Evolutionary conservation across 2,797 vertebrate genomes (phyloP), one percentile per base, ranked within the genome.

Genomic region (Selene dorsalis): DNA sequence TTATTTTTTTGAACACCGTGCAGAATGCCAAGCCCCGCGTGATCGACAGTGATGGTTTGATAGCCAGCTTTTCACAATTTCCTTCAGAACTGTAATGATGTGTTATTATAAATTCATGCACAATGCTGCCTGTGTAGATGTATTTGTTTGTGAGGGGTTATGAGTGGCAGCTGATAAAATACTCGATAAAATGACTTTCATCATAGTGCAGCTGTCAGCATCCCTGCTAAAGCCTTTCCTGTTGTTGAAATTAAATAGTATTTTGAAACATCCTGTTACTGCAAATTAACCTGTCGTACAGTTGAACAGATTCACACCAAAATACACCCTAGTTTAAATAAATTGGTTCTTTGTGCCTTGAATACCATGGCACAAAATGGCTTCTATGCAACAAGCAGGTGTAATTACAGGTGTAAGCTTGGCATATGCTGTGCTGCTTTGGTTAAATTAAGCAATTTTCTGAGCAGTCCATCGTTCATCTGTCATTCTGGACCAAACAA

Each of bases 381-480:
- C 64, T 80, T 61, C 74, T 72, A 71, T 84, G 86, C 76, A 87
- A 88, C 87, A 90, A 58, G 52, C 75, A 90, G 88, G 88, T 89
- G 84, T 84, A 90, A 93, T 91, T 92, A 83, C 84, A 91, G 87
- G 82, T 87, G 88, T 87, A 89, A 69, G 83, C 79, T 65, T 75
- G 85, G 91, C 84, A 90, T 88, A 79, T 14, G 66, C 84, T 73
- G 74, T 63, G 72, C 84, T 75, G 56, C 85, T 84, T 87, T 74
- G 72, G 77, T 84, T 75, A 75, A 91, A 93, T 93, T 59, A 68
- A 91, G 88, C 92, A 61, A 93, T 94, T 89, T 85, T 58, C 73
- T n/a, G 76, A 77, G 83, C 63, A 69, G 76, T 82, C 80, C 84
- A 85, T 91, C 77, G 76, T 84, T 93, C 91, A 91, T 91, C 91